Percentiles rank a stretch among this genome's conserved stretches.
Evolutionary conservation across 2,888 invertebrate species (phyloP).

Genomic region (Palloptera scutellata): DNA sequence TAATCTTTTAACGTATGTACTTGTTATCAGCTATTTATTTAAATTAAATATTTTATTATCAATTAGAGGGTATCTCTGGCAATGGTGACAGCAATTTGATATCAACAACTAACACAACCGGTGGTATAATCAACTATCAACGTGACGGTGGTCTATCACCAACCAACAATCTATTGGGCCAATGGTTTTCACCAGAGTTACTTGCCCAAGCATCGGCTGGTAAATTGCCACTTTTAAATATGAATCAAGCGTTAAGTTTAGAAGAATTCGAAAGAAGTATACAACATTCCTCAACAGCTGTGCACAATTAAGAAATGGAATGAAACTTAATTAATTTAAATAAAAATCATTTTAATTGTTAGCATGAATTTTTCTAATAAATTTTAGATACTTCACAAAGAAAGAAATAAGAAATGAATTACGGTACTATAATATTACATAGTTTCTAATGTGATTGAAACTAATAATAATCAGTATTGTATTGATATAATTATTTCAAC

Average conservation of each 20-base stretch:
- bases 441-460: too few relatives aligned
- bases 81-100: constrained; percentile 31
- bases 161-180: constrained; percentile 79
- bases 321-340: too few relatives aligned
- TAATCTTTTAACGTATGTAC: too few relatives aligned
- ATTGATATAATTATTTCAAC: too few relatives aligned
- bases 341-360: too few relatives aligned
- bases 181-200: constrained; percentile 87
- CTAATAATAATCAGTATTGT: too few relatives aligned
- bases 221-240: constrained; percentile 74
- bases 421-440: too few relatives aligned
- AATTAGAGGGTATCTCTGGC: constrained; percentile 26
- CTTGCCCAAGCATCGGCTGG: constrained; percentile 83
- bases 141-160: constrained; percentile 72
- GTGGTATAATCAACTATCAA: constrained; percentile 50
- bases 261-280: constrained; percentile 83
- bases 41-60: constrained; percentile 30
- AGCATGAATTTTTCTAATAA: too few relatives aligned
- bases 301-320: constrained; percentile 64
- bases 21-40: neutral
- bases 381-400: too few relatives aligned
- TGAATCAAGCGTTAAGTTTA: constrained; percentile 73
- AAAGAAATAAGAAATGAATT: too few relatives aligned
- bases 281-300: constrained; percentile 78
- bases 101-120: constrained; percentile 12